Evolutionary conservation across 2,888 invertebrate genomes (phyloP).

Genomic region (Chloromyia formosa): DNA sequence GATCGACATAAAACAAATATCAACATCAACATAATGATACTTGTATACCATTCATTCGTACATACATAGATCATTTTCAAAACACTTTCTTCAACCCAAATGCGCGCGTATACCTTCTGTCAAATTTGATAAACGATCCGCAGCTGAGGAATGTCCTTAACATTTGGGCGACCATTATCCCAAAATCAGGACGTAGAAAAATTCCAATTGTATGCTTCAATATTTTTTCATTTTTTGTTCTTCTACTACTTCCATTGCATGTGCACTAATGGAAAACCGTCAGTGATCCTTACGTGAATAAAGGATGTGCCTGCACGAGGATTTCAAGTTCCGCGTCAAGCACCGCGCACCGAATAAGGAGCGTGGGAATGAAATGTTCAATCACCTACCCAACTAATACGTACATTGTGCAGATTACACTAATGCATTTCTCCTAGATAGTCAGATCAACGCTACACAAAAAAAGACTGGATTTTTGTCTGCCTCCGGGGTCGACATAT

Average conservation of each 20-base stretch:
- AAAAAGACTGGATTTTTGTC: background rate
- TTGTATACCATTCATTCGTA: too few relatives aligned
- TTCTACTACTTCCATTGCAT: background rate
- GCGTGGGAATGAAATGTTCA: constrained; percentile 23
- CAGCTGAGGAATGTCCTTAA: too few relatives aligned
- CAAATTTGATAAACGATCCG: background rate
- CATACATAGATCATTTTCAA: too few relatives aligned
- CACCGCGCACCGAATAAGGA: background rate
- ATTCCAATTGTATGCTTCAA: too few relatives aligned
- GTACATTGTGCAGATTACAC: constrained; percentile 2
- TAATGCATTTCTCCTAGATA: constrained; percentile 20
- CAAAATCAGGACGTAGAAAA: background rate
- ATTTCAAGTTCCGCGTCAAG: constrained; percentile 4
- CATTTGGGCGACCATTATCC: background rate
- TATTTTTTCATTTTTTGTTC: background rate
- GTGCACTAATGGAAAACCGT: constrained; percentile 3
- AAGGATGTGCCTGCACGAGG: constrained; percentile 6
- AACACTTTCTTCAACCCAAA: too few relatives aligned
- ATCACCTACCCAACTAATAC: constrained; percentile 32
- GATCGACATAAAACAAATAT: too few relatives aligned
- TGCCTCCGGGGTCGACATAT: background rate
- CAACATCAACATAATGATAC: too few relatives aligned
- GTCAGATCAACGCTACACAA: too few relatives aligned
- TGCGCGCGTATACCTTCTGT: background rate
- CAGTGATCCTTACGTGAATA: constrained; percentile 23